These are phyloP conservation scores for Prietella phreatophila DNA, from an alignment of 2,113 vertebrate species.

Conservation along the genomic window DNA sequence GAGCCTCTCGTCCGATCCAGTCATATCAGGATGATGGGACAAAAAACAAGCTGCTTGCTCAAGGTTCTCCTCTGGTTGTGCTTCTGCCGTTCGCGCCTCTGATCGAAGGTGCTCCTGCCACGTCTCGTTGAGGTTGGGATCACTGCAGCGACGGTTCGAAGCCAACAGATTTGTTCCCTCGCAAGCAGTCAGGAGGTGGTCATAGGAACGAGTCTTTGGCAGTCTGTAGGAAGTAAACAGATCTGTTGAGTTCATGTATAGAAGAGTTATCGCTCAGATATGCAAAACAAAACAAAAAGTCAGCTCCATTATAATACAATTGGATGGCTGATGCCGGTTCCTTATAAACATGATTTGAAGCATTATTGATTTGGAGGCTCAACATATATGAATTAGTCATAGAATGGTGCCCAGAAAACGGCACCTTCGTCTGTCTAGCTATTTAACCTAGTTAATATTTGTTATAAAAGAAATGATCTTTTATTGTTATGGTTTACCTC, in stretches of 20 bases:
- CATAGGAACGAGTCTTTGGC: conserved; percentile 93
- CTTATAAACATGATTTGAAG: not conserved
- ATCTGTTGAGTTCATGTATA: not conserved
- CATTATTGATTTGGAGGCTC: not conserved
- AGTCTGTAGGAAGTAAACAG: conserved; percentile 69
- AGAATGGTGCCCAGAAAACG: not conserved
- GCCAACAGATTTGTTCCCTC: conserved; percentile 77
- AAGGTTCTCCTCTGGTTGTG: conserved; percentile 67
- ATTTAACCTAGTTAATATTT: too few relatives aligned
- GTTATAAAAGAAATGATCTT: too few relatives aligned
- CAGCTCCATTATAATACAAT: not conserved
- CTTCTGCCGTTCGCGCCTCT: conserved; percentile 81
- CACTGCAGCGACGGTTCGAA: conserved; percentile 87
- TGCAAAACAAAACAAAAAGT: not conserved
- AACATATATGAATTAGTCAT: not conserved
- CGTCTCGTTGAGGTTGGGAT: conserved; percentile 92
- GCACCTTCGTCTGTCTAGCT: not conserved
- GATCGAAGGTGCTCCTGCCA: conserved; percentile 93
- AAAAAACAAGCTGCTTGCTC: conserved; percentile 56
- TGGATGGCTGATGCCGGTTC: not conserved
- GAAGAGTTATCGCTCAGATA: not conserved
- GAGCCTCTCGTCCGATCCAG: conserved; percentile 61
- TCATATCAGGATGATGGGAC: conserved; percentile 47
- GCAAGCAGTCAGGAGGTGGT: conserved; percentile 87
- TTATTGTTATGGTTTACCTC: too few relatives aligned